A percentile compares a stretch with the other conserved stretches of the same genome.
phyloP scores from a whole-genome alignment of 1,140 invertebrate genomes.

The Oryctes rhinoceros region DNA sequence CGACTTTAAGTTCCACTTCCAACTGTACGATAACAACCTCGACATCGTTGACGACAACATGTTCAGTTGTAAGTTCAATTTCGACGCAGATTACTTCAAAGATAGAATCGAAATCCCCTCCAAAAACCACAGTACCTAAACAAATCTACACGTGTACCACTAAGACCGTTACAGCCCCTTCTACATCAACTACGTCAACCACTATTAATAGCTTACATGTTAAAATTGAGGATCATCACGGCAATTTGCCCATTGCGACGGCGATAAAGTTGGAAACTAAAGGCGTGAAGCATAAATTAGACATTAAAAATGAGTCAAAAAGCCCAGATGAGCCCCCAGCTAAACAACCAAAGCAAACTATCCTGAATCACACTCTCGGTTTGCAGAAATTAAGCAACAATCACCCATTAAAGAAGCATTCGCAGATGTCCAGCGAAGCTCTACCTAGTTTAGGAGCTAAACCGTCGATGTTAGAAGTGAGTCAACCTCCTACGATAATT shows the following conservation, averaged over 20 bases:
- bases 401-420: conserved; percentile 57
- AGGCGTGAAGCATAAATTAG: conserved; percentile 46
- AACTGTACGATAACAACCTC: not conserved
- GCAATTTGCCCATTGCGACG: not conserved
- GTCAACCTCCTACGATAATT: conserved; percentile 36
- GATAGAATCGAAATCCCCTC: not conserved
- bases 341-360: conserved; percentile 53
- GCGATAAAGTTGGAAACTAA: not conserved
- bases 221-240: not conserved
- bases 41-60: not conserved
- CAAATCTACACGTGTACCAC: not conserved
- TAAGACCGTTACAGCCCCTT: not conserved
- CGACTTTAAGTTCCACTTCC: not conserved
- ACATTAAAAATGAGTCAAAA: conserved; percentile 36
- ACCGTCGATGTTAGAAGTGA: not conserved
- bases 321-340: conserved; percentile 43
- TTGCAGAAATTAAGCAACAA: conserved; percentile 62
- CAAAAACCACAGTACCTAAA: not conserved
- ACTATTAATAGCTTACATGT: not conserved
- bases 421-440: conserved; percentile 46
- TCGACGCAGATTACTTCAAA: not conserved
- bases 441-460: not conserved
- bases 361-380: conserved; percentile 55
- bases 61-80: not conserved
- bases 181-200: not conserved